Conservation (phyloP, 2,888 invertebrate species). For the Nomada fucata region DNA sequence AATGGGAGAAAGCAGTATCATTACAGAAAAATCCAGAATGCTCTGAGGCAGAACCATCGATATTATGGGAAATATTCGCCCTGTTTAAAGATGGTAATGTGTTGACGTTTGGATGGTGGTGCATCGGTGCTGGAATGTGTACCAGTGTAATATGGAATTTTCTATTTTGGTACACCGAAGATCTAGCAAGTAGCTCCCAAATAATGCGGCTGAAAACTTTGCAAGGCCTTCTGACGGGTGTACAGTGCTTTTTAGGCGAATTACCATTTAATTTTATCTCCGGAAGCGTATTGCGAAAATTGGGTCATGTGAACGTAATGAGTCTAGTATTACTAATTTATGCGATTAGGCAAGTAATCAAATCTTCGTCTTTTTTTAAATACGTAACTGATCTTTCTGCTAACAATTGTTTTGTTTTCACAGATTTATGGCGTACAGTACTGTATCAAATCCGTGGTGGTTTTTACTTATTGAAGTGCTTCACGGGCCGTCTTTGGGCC, state of each 20-base stretch:
- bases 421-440: constrained; percentile 92
- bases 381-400: constrained; percentile 11
- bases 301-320: constrained; percentile 94
- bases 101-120: constrained; percentile 91
- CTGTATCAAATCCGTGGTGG: constrained; percentile 92
- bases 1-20: constrained; percentile 70
- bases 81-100: constrained; percentile 83
- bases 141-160: constrained; percentile 95
- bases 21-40: constrained; percentile 71
- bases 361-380: constrained; percentile 8
- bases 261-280: constrained; percentile 95
- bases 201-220: constrained; percentile 88
- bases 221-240: constrained; percentile 89
- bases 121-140: constrained; percentile 92
- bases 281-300: constrained; percentile 82
- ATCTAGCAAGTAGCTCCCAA: constrained; percentile 85
- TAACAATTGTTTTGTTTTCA: constrained; percentile 31
- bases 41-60: constrained; percentile 75
- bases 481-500: constrained; percentile 95
- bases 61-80: constrained; percentile 77
- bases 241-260: constrained; percentile 94
- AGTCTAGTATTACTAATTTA: constrained; percentile 92
- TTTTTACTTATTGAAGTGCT: constrained; percentile 93
- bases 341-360: constrained; percentile 85
- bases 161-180: constrained; percentile 93